phyloP scores from a whole-genome alignment of 2,888 invertebrate species.

The Stegophylla sp. region DNA sequence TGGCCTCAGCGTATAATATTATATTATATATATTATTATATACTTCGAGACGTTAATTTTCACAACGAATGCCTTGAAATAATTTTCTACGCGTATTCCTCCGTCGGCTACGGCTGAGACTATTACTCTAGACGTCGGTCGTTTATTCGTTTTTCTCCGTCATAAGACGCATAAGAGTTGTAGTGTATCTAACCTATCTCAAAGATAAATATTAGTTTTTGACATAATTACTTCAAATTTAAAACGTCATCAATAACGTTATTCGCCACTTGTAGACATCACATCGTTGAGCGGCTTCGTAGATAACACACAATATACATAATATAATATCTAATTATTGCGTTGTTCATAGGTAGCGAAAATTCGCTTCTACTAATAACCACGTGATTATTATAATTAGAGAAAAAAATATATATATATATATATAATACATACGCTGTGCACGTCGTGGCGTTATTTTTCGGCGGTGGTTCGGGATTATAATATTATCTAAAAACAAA shows the following conservation, averaged over 20 bases:
- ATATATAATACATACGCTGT: too few species aligned
- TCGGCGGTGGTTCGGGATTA: too few species aligned
- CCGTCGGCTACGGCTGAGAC: too few species aligned
- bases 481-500: too few species aligned
- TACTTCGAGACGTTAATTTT: too few species aligned
- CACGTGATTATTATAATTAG: conserved; percentile 36
- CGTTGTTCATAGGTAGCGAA: too few species aligned
- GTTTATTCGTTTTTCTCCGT: neutral
- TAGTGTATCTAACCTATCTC: neutral
- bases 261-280: neutral
- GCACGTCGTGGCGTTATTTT: conserved; percentile 5
- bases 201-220: neutral
- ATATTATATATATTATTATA: neutral
- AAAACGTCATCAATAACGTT: neutral
- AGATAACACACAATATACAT: too few species aligned
- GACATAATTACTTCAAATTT: conserved; percentile 20
- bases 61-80: too few species aligned
- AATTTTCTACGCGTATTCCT: too few species aligned
- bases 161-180: neutral
- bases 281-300: neutral
- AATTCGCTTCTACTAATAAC: conserved; percentile 31
- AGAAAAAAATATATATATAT: too few species aligned
- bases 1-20: neutral
- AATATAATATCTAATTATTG: too few species aligned
- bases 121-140: neutral